Base-by-base conservation (phyloP, 2,113 vertebrate genomes). In the Dunckerocampus dactyliophorus region DNA sequence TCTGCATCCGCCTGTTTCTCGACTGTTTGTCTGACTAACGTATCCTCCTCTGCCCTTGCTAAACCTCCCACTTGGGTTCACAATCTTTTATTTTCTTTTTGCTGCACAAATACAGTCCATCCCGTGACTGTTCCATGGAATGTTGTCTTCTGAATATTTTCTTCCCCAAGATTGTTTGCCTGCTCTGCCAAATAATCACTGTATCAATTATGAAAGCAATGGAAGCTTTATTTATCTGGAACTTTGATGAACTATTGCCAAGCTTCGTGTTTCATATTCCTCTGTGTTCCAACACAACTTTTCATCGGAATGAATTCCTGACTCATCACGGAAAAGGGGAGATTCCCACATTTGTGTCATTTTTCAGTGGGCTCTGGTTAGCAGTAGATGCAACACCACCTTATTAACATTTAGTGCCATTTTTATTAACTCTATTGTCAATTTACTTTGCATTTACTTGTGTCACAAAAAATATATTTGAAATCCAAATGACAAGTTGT, bases 101-200 rank as follows among this genome's bases (percentile, higher is more conserved):
- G 7, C 19, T 56, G 37, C 34, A 42, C 54, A 15, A n/a, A 19
- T 14, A 37, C 54, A 20, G 39, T 56, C 54, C 34, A 12, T 14
- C 37, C 54, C 3, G 37, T 20, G 54, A 56, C n/a, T 56, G 14
- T 43, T 42, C 21, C 54, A 20, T 43, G 54, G 54, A 56, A 56
- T 56, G 54, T 42, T 42, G 54, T 56, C 54, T 14, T 39, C 54
- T 42, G 19, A 20, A 56, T 39, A 39, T 55, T 34, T 37, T 39
- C 19, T 4, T 5, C 51, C 51, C 54, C 19, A 7, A 42, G 37
- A 21, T 56, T 56, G 37, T 56, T 56, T 42, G 53, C 53, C 12
- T 56, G 31, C n/a, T 28, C n/a, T 13, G 54, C 54, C 54, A 56
- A 56, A 42, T 56, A 56, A 56, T 56, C 54, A 56, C 54, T 21